phyloP scores from a whole-genome alignment of 2,113 vertebrate species.

The Abramis brama region DNA sequence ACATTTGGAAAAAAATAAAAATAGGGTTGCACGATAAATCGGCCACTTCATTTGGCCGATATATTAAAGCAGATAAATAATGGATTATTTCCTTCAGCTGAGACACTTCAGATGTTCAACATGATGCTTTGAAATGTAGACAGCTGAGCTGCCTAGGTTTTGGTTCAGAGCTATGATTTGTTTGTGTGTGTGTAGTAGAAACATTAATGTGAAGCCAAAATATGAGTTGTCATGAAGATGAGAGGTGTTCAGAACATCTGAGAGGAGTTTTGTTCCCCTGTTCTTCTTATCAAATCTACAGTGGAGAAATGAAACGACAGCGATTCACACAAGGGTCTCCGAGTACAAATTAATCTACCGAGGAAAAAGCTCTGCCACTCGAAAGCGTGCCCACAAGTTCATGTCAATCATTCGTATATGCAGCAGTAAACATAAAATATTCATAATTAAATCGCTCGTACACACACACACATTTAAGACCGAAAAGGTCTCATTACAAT shows the following conservation, averaged over 20 bases:
- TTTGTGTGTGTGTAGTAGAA: neutral
- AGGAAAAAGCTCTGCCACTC: neutral
- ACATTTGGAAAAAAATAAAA: too few relatives aligned
- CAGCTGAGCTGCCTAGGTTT: neutral
- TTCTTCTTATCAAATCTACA: constrained; percentile 19
- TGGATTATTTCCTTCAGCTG: too few relatives aligned
- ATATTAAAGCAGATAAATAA: too few relatives aligned
- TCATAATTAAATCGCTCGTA: neutral
- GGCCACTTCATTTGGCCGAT: too few relatives aligned
- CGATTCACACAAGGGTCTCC: neutral
- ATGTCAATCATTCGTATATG: neutral
- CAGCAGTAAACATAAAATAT: neutral
- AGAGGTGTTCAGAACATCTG: constrained; percentile 25
- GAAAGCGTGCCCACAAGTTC: neutral
- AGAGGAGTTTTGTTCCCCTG: constrained; percentile 5
- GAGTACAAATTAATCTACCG: constrained; percentile 24
- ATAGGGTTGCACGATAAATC: too few relatives aligned
- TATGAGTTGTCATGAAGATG: constrained; percentile 8
- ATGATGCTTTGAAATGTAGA: neutral
- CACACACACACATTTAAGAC: constrained; percentile 16
- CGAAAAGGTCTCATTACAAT: constrained; percentile 17
- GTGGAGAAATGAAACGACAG: constrained; percentile 7
- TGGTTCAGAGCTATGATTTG: neutral
- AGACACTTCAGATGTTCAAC: too few relatives aligned
- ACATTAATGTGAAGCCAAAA: neutral